These are phyloP conservation scores for Protophormia terraenovae DNA, from an alignment of 2,888 invertebrate genomes.

Conservation along the genomic window DNA sequence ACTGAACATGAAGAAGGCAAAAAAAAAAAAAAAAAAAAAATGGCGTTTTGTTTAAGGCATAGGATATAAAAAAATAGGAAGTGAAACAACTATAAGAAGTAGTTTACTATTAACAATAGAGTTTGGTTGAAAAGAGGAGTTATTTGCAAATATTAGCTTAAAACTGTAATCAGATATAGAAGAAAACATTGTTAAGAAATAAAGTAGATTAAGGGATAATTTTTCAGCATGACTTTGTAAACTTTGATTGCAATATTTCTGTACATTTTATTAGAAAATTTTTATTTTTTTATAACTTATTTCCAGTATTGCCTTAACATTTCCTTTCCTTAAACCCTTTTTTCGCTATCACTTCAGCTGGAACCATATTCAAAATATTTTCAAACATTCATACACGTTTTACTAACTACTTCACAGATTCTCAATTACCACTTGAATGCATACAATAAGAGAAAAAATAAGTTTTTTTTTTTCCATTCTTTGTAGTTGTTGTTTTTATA, in stretches of 20 bases:
- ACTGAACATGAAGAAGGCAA: neutral
- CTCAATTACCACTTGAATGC: constrained; percentile 61
- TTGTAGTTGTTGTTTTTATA: constrained; percentile 3
- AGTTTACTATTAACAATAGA: neutral
- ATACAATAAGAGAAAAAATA: constrained; percentile 16
- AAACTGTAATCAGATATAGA: no score
- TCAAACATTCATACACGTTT: constrained; percentile 38
- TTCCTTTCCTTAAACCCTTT: neutral
- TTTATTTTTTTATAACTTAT: neutral
- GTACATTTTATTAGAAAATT: no score
- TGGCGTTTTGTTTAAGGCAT: constrained; percentile 34
- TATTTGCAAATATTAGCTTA: neutral
- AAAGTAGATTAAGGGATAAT: no score
- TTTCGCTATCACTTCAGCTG: neutral
- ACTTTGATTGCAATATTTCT: no score
- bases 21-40: neutral
- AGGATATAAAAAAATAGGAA: constrained; percentile 21
- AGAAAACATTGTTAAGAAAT: no score
- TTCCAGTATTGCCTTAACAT: neutral
- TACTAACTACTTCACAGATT: constrained; percentile 49
- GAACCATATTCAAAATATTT: constrained; percentile 3
- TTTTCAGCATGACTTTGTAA: no score
- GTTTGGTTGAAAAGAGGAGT: neutral
- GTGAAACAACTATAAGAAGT: neutral
- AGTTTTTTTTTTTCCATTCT: neutral